Percentiles rank a stretch among this genome's conserved stretches.
Evolutionary conservation across 2,797 vertebrate species (phyloP).

Genomic region (Helarctos malayanus): DNA sequence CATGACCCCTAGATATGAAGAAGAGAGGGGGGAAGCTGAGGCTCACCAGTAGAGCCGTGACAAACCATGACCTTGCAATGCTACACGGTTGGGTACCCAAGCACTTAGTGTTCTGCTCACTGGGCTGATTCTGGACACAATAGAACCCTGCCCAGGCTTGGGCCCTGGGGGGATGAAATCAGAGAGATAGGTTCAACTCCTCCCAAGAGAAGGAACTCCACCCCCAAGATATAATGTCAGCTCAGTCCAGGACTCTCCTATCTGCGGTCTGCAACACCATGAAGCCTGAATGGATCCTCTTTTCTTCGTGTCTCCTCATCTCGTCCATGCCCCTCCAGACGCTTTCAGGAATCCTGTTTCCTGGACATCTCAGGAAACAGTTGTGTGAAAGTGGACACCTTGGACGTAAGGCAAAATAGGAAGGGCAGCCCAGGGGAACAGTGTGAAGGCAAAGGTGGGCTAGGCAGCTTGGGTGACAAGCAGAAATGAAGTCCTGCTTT

Average conservation of each 20-base stretch:
- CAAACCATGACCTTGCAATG: background rate
- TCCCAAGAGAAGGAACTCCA: background rate
- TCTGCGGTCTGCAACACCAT: conserved; percentile 35
- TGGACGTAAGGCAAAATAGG: conserved; percentile 71
- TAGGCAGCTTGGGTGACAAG: background rate
- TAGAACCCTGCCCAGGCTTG: background rate
- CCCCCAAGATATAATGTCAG: conserved; percentile 18
- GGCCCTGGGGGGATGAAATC: conserved; percentile 57
- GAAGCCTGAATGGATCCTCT: background rate
- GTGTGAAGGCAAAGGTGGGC: background rate
- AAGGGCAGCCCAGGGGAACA: background rate
- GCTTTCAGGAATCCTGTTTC: rapidly evolving
- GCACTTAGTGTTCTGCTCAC: conserved; percentile 71
- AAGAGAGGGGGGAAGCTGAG: background rate
- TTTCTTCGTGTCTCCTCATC: conserved; percentile 54
- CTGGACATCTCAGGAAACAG: rapidly evolving
- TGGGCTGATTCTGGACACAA: conserved; percentile 37
- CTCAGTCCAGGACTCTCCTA: background rate
- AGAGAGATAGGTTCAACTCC: conserved; percentile 45
- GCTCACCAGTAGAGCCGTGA: background rate
- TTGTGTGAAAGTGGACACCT: conserved; percentile 69
- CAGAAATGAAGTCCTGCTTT: background rate
- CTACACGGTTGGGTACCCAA: conserved; percentile 57
- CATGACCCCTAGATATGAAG: background rate
- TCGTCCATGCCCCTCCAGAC: background rate